phyloP scores from a whole-genome alignment of 2,888 invertebrate genomes.

The Seira musarum region DNA sequence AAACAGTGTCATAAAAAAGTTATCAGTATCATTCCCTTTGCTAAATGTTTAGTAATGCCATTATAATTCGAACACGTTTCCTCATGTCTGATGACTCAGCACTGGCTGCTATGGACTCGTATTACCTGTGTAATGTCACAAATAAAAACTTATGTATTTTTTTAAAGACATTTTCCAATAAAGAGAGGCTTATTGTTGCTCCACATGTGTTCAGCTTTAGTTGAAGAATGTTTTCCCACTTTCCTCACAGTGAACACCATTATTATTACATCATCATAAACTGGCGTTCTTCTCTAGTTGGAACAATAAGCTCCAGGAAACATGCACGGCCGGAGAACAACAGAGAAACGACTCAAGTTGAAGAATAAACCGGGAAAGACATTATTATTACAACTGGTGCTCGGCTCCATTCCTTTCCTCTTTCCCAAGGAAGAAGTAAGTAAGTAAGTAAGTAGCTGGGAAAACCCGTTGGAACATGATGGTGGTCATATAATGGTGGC shows the following conservation, averaged over 20 bases:
- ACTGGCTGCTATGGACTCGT: not conserved
- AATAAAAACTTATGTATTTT: slow-evolving; percentile 5
- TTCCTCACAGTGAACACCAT: not conserved
- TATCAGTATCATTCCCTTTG: not conserved
- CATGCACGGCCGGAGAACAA: slow-evolving; percentile 18
- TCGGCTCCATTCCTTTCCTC: not conserved
- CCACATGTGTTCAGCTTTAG: slow-evolving; percentile 9
- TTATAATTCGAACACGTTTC: slow-evolving; percentile 1
- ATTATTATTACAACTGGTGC: slow-evolving; percentile 11
- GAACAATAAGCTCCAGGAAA: slow-evolving; percentile 7
- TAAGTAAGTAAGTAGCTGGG: not conserved
- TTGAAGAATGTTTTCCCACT: slow-evolving; percentile 4
- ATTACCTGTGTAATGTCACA: slow-evolving; percentile 7
- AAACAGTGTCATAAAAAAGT: not conserved
- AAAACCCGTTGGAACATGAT: not conserved
- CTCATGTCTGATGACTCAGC: no score
- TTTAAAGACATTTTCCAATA: slow-evolving; percentile 16
- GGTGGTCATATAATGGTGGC: not conserved
- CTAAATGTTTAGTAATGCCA: not conserved
- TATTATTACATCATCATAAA: slow-evolving; percentile 18
- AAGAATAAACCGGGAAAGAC: slow-evolving; percentile 11
- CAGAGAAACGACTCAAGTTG: slow-evolving; percentile 12
- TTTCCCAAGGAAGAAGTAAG: not conserved
- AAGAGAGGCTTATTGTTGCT: not conserved
- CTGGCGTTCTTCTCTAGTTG: slow-evolving; percentile 5